These are phyloP conservation scores for Ammodramus savannarum DNA, from an alignment of 2,113 vertebrate genomes.

Conservation along the genomic window DNA sequence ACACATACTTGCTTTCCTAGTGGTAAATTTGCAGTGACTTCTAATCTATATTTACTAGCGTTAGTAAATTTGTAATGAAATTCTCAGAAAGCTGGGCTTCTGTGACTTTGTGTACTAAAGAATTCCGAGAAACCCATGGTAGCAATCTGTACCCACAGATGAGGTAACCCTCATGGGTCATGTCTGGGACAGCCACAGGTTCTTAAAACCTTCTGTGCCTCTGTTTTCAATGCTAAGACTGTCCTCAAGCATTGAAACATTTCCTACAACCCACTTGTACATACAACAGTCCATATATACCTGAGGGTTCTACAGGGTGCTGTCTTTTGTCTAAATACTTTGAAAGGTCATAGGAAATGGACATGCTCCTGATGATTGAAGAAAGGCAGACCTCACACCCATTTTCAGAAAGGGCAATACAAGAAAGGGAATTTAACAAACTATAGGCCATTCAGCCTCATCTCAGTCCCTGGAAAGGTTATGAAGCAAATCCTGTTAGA, in stretches of 20 bases:
- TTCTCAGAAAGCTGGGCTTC: background rate
- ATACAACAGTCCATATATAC: background rate
- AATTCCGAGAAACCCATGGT: background rate
- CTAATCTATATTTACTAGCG: background rate
- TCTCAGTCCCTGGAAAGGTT: background rate
- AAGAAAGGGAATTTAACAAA: rapidly evolving
- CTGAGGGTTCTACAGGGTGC: background rate
- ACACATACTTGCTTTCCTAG: background rate
- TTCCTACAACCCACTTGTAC: no score
- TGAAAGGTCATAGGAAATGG: background rate
- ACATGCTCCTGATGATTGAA: background rate
- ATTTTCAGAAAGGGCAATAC: background rate
- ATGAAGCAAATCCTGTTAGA: background rate
- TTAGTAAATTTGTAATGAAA: background rate
- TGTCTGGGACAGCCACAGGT: background rate
- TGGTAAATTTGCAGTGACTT: background rate
- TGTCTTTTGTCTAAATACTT: background rate
- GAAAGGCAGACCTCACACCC: background rate
- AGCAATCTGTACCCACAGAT: background rate
- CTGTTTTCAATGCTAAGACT: background rate
- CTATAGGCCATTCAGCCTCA: background rate
- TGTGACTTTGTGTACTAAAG: background rate
- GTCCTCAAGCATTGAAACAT: background rate
- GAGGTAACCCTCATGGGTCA: rapidly evolving
- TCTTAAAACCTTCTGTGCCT: background rate